Percentiles rank a stretch among this genome's conserved stretches.
Conservation (phyloP, 2,113 vertebrate genomes). For the Baryphthengus martii region DNA sequence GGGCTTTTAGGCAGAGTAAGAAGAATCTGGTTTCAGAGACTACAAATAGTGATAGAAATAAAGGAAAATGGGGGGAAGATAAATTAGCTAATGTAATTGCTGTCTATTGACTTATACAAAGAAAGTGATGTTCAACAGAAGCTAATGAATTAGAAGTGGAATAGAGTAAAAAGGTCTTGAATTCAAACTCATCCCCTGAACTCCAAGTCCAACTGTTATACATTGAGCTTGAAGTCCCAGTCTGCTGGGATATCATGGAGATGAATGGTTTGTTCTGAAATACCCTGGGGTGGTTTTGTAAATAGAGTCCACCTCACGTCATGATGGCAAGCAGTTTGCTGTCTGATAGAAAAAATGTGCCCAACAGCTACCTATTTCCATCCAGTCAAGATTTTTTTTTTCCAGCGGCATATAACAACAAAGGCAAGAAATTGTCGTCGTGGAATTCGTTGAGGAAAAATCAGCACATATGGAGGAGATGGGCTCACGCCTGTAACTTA, state of each 20-base stretch:
- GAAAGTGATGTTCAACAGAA: not conserved
- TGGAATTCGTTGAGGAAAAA: not conserved
- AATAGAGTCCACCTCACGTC: not conserved
- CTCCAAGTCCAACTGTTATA: not conserved
- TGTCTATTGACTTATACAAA: not conserved
- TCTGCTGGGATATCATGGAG: not conserved
- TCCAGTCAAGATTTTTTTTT: not conserved
- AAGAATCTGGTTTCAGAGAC: not conserved
- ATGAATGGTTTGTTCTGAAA: not conserved
- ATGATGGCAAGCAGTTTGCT: not conserved
- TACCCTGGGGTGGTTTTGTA: not conserved
- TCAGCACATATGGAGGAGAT: not conserved
- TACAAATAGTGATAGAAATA: not conserved
- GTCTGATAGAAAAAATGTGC: not conserved
- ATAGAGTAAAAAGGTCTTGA: not conserved
- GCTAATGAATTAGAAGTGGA: not conserved
- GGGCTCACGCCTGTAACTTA: not conserved
- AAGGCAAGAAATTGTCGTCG: not conserved
- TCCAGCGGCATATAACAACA: not conserved
- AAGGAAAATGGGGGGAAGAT: not conserved
- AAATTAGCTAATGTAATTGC: not conserved
- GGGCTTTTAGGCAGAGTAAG: not conserved
- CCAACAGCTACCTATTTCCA: not conserved
- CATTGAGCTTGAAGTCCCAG: not conserved
- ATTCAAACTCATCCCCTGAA: not conserved